These are phyloP conservation scores for Acanthis flammea DNA, from an alignment of 2,797 vertebrate genomes.

Conservation along the genomic window DNA sequence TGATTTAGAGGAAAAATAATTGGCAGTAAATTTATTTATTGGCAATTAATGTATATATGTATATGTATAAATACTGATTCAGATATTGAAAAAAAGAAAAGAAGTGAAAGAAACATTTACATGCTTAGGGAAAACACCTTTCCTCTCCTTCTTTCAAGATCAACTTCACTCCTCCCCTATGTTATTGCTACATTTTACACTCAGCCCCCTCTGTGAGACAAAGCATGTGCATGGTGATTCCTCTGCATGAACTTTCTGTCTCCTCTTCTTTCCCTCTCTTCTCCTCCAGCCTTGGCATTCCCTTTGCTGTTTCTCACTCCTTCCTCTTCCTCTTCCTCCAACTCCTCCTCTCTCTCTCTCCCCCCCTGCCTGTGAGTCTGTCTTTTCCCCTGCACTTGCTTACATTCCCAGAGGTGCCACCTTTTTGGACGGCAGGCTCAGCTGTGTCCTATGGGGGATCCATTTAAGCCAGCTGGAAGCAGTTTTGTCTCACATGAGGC, in stretches of 20 bases:
- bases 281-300: background rate
- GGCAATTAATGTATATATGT: background rate
- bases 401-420: background rate
- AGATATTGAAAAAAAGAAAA: background rate
- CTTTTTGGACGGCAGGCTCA: background rate
- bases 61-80: background rate
- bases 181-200: background rate
- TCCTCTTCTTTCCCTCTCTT: background rate
- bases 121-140: background rate
- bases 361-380: fast-evolving
- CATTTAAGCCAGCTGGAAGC: background rate
- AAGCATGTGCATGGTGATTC: background rate
- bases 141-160: background rate
- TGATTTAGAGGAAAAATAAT: background rate
- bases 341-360: background rate
- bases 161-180: background rate
- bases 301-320: background rate
- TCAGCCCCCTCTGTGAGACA: background rate
- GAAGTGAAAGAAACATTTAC: background rate
- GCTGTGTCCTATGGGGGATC: background rate
- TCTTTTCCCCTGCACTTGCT: background rate
- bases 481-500: background rate
- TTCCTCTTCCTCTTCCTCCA: background rate
- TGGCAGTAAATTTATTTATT: background rate
- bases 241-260: fast-evolving